Base-by-base conservation (phyloP, 2,888 invertebrate species). In the Exephanes ischioxanthus region DNA sequence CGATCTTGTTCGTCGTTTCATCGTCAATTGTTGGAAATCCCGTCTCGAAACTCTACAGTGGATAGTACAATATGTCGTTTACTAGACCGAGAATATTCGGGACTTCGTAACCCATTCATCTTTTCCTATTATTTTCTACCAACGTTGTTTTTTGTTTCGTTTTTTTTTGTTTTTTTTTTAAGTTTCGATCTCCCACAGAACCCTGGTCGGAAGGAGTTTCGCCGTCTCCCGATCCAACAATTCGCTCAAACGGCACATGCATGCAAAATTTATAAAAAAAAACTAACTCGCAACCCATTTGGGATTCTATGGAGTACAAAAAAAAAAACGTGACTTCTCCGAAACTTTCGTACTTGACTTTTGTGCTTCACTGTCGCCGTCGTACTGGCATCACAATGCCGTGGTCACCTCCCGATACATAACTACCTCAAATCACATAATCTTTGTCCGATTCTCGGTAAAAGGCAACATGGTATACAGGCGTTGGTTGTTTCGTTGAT, bases 1-100 rank as follows among this genome's bases (percentile, higher is more conserved):
- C 22, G 67, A 80, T 85, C 85, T 77, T 68, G 30, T 77, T 68
- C 53, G 53, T 63, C 76, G 71, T 77, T 77, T 58, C 26, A 4
- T 79, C 70, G 68, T 73, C 78, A 82, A 85, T 85, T 85, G 85
- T 81, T 81, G 77, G 16, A 82, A 85, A 82, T 85, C 85, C 73
- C 73, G 51, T 70, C 70, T 75, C 55, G 19, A 81, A 72, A 77
- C 30, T 77, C 71, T 11, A 33, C 68, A 30, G 22, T 68, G 16
- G 33, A 53, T 73, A 53, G 58, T 51, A 55, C 80, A 55, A 75
- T 79, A 37, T 37, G 67, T 68, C 72, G 58, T 70, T 83, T 16
- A 53, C 41, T 41, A 22, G 33, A 75, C 2, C 53, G 6, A 19
- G 0, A 9, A 53, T 53, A 19, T 19, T 53, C 53, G 19, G 3